Percentiles rank a stretch among this genome's conserved stretches.
phyloP scores from a whole-genome alignment of 2,797 vertebrate species.

The Pygocentrus nattereri region DNA sequence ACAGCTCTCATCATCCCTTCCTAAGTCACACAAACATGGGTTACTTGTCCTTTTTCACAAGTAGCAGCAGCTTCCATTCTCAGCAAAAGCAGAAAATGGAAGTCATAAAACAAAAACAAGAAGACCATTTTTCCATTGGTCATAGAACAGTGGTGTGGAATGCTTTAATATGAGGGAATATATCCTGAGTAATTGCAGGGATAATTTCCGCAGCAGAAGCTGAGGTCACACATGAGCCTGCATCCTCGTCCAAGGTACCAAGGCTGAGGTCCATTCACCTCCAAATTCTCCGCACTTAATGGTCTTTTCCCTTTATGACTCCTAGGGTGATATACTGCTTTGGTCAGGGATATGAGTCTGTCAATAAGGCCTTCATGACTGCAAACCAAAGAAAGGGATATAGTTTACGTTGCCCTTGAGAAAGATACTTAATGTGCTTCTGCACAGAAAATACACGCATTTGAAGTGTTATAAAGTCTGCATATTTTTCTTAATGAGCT shows the following conservation, averaged over 20 bases:
- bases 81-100: conserved; percentile 71
- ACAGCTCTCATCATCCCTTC: conserved; percentile 59
- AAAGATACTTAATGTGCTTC: conserved; percentile 27
- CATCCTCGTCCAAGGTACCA: conserved; percentile 53
- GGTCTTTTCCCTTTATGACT: conserved; percentile 49
- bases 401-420: conserved; percentile 40
- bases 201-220: conserved; percentile 74
- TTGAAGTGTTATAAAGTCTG: conserved; percentile 32
- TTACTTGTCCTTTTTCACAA: conserved; percentile 57
- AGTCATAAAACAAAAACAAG: conserved; percentile 75
- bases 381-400: conserved; percentile 40
- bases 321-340: conserved; percentile 35
- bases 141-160: conserved; percentile 69
- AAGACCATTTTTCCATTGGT: conserved; percentile 74
- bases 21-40: conserved; percentile 29
- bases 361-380: conserved; percentile 31
- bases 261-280: conserved; percentile 44
- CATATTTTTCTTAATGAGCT: conserved; percentile 44
- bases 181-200: conserved; percentile 74
- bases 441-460: conserved; percentile 28
- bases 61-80: conserved; percentile 67
- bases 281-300: conserved; percentile 44
- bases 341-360: conserved; percentile 46
- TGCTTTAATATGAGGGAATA: conserved; percentile 69
- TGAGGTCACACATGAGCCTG: conserved; percentile 77